These are phyloP conservation scores for Apeira syringaria DNA, from an alignment of 2,888 invertebrate genomes.

Conservation along the genomic window DNA sequence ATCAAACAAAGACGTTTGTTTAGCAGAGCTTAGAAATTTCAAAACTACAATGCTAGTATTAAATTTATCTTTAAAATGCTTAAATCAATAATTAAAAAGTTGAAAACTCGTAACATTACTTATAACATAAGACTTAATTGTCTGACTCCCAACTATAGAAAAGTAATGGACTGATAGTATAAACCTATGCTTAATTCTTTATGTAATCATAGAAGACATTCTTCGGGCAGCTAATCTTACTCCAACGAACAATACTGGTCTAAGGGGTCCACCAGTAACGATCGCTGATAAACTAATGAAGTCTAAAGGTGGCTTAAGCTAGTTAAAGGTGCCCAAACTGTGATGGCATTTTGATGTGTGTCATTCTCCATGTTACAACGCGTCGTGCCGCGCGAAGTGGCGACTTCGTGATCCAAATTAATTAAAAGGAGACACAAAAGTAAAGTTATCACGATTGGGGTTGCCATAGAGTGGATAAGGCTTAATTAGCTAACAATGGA, in stretches of 20 bases:
- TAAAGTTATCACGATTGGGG: slow-evolving; percentile 74
- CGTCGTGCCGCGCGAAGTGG: slow-evolving; percentile 80
- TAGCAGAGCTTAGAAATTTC: too few relatives aligned
- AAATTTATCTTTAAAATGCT: too few relatives aligned
- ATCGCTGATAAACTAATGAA: slow-evolving; percentile 60
- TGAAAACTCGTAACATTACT: too few relatives aligned
- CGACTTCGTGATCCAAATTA: slow-evolving; percentile 83
- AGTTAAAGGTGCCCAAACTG: slow-evolving; percentile 40
- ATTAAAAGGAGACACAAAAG: slow-evolving; percentile 81
- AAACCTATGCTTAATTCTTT: too few relatives aligned
- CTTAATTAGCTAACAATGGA: slow-evolving; percentile 34
- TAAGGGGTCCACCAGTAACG: slow-evolving; percentile 48
- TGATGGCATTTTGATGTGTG: slow-evolving; percentile 82
- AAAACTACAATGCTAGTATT: too few relatives aligned
- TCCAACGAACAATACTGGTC: slow-evolving; percentile 46
- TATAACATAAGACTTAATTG: too few relatives aligned
- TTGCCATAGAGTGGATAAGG: slow-evolving; percentile 59
- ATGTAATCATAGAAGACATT: too few relatives aligned
- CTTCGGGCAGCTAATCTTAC: slow-evolving; percentile 31
- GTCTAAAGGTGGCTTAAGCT: slow-evolving; percentile 11
- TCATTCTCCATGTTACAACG: slow-evolving; percentile 69
- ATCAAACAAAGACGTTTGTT: too few relatives aligned
- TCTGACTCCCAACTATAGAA: too few relatives aligned
- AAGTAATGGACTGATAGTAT: too few relatives aligned
- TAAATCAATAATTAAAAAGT: too few relatives aligned